These are phyloP conservation scores for Zaprionus bogoriensis DNA, from an alignment of 2,888 invertebrate species.

Conservation along the genomic window DNA sequence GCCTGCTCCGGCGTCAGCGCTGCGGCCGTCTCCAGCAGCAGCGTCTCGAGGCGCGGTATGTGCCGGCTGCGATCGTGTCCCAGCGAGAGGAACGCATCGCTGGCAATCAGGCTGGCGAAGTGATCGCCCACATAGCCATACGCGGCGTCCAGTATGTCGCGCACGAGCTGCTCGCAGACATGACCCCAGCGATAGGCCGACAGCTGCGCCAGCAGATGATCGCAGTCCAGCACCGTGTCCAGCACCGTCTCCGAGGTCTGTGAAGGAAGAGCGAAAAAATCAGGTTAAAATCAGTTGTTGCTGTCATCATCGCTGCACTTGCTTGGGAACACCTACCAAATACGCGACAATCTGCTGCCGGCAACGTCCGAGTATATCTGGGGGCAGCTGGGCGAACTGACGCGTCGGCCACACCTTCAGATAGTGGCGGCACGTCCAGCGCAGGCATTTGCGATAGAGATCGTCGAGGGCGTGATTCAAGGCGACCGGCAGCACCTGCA, in stretches of 20 bases:
- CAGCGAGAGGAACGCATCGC: constrained; percentile 86
- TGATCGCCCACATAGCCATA: constrained; percentile 91
- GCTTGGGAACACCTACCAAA: constrained; percentile 86
- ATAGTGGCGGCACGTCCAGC: constrained; percentile 94
- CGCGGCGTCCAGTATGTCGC: constrained; percentile 91
- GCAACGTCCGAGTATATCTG: constrained; percentile 92
- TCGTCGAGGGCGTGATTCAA: constrained; percentile 94
- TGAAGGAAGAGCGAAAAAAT: background rate
- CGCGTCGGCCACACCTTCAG: constrained; percentile 95
- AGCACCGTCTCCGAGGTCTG: constrained; percentile 91
- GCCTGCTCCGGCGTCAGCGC: constrained; percentile 91
- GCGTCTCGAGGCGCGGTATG: constrained; percentile 90
- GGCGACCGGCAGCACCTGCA: constrained; percentile 93
- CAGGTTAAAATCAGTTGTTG: background rate
- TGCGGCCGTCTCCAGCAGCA: constrained; percentile 90
- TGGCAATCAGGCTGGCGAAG: constrained; percentile 89
- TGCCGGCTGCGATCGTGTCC: constrained; percentile 89
- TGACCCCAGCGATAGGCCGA: constrained; percentile 93
- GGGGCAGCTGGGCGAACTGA: constrained; percentile 92
- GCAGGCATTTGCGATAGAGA: constrained; percentile 91
- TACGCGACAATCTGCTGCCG: constrained; percentile 92
- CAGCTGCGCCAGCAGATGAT: constrained; percentile 89
- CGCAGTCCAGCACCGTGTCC: constrained; percentile 92
- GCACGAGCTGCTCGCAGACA: constrained; percentile 87
- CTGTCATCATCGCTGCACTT: no score